A percentile compares a stretch with the other conserved stretches of the same genome.
Evolutionary conservation across 92 coral and sea anemone species (phyloP).

Genomic region (Phenganax subtilis): DNA sequence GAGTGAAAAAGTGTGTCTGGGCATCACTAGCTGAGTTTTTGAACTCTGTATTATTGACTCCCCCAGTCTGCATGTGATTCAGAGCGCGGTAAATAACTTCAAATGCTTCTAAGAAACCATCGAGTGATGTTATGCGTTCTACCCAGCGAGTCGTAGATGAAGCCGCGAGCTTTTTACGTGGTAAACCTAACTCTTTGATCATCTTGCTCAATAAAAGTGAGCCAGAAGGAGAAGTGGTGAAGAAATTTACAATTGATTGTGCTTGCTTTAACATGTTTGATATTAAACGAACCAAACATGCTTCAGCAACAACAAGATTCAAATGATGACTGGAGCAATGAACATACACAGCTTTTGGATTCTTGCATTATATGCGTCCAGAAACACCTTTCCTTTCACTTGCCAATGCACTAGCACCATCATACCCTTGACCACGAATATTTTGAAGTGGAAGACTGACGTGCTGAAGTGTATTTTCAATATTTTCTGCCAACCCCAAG

Average conservation of each 20-base stretch:
- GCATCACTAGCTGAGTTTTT: constrained; percentile 10
- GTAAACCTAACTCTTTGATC: neutral
- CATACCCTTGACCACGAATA: constrained; percentile 28
- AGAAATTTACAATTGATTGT: neutral
- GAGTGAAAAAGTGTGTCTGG: neutral
- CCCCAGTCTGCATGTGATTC: neutral
- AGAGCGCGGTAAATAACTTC: too few species aligned
- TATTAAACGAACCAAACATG: neutral
- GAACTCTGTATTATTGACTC: neutral
- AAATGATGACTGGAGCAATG: neutral
- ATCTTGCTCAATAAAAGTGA: neutral
- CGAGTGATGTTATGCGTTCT: constrained; percentile 1
- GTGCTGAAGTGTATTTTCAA: constrained; percentile 6
- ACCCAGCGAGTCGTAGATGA: constrained; percentile 32
- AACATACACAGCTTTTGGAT: too few species aligned
- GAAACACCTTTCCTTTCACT: neutral
- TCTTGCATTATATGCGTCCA: neutral
- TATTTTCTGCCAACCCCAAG: constrained; percentile 1
- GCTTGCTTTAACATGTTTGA: neutral
- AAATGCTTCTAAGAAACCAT: constrained; percentile 20
- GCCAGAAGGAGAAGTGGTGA: neutral
- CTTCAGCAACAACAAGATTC: constrained; percentile 8
- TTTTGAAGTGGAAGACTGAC: constrained; percentile 16
- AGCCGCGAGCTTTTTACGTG: neutral
- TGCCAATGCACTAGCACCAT: constrained; percentile 31